Conservation (phyloP, 1,140 invertebrate species). For the Arctopsyche grandis region DNA sequence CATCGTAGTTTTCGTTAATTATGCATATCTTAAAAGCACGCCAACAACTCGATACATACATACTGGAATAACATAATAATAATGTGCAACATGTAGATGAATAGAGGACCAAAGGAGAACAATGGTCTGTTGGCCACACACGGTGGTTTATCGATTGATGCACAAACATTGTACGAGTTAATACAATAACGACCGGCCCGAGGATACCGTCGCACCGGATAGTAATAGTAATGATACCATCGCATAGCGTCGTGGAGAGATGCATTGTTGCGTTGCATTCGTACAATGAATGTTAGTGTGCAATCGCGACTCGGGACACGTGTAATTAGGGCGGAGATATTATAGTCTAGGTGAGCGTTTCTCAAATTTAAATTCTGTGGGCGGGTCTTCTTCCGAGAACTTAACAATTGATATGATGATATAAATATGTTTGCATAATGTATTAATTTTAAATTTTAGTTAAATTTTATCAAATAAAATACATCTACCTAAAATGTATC, state of each 20-base stretch:
- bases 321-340: not conserved
- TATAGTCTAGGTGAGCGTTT: not conserved
- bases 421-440: no score
- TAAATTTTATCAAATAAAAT: no score
- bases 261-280: not conserved
- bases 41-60: no score
- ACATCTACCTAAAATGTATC: no score
- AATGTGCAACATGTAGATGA: slow-evolving; percentile 16
- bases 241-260: not conserved
- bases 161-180: not conserved
- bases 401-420: no score
- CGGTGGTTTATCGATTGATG: not conserved
- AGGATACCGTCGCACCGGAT: not conserved
- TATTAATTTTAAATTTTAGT: no score
- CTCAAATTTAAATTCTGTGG: not conserved
- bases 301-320: not conserved
- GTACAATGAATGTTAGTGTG: not conserved
- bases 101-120: not conserved
- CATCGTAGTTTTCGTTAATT: not conserved
- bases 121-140: slow-evolving; percentile 12
- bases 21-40: slow-evolving; percentile 21
- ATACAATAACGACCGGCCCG: slow-evolving; percentile 1
- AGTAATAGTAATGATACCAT: not conserved
- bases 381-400: not conserved
- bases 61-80: not conserved